Conservation (phyloP, 1,140 invertebrate species). For the Zaprionus ghesquierei region DNA sequence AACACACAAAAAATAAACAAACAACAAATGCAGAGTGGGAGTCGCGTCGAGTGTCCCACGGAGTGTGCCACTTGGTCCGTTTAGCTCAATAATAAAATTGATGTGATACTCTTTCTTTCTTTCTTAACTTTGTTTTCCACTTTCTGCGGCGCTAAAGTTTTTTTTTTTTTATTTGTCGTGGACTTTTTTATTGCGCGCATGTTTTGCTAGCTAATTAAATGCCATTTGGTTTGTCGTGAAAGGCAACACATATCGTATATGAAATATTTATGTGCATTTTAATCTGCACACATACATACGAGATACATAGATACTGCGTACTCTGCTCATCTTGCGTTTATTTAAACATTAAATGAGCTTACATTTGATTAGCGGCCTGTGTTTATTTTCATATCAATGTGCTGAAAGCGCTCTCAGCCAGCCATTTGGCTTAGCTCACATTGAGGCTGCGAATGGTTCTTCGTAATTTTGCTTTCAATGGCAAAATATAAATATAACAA, state of each 20-base stretch:
- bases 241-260: conserved; percentile 35
- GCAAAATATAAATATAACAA: conserved; percentile 3
- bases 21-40: conserved; percentile 38
- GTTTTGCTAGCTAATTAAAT: conserved; percentile 70
- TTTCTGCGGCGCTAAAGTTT: conserved; percentile 20
- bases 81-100: conserved; percentile 71
- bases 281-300: conserved; percentile 41
- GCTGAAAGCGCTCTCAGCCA: not conserved
- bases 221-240: conserved; percentile 47
- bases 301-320: conserved; percentile 7
- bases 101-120: conserved; percentile 43
- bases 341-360: conserved; percentile 75
- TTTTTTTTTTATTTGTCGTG: conserved; percentile 23
- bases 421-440: conserved; percentile 7
- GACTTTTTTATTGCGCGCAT: conserved; percentile 18
- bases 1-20: conserved; percentile 44
- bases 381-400: conserved; percentile 67
- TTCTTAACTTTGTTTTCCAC: conserved; percentile 4
- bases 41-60: conserved; percentile 16
- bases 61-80: conserved; percentile 37
- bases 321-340: conserved; percentile 57
- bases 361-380: conserved; percentile 69
- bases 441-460: not conserved
- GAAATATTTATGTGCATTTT: conserved; percentile 73
- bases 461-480: conserved; percentile 22